Evolutionary conservation across 2,113 vertebrate genomes (phyloP).

Genomic region (Glaucomys volans): DNA sequence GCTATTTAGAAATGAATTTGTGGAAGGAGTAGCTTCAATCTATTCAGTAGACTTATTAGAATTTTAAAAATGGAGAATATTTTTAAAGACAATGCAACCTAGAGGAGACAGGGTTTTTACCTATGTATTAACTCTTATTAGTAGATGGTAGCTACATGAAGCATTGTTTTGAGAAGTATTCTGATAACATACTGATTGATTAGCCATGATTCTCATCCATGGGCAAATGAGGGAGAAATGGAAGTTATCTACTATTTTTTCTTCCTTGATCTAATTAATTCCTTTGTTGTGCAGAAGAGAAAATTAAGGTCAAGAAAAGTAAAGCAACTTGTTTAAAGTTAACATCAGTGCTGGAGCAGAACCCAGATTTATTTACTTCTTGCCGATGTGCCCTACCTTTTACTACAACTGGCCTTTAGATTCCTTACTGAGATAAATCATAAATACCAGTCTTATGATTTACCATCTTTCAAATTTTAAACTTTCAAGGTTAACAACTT

Average conservation of each 20-base stretch:
- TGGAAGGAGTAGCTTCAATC: background rate
- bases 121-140: background rate
- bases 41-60: constrained; percentile 33
- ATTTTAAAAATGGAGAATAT: constrained; percentile 24
- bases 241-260: background rate
- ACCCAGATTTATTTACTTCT: background rate
- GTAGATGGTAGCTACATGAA: background rate
- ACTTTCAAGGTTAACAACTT: constrained; percentile 74
- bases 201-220: background rate
- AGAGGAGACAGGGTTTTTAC: background rate
- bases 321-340: background rate
- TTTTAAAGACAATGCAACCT: background rate
- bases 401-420: background rate
- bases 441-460: constrained; percentile 38
- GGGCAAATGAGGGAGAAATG: background rate
- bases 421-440: constrained; percentile 50
- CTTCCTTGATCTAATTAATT: background rate
- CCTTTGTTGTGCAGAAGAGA: background rate
- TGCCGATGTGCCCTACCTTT: background rate
- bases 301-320: constrained; percentile 47
- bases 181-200: background rate
- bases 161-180: background rate
- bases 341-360: background rate
- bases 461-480: constrained; percentile 66
- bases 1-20: constrained; percentile 42